Conservation (phyloP, 2,888 invertebrate species). For the Esperia sulphurella region DNA sequence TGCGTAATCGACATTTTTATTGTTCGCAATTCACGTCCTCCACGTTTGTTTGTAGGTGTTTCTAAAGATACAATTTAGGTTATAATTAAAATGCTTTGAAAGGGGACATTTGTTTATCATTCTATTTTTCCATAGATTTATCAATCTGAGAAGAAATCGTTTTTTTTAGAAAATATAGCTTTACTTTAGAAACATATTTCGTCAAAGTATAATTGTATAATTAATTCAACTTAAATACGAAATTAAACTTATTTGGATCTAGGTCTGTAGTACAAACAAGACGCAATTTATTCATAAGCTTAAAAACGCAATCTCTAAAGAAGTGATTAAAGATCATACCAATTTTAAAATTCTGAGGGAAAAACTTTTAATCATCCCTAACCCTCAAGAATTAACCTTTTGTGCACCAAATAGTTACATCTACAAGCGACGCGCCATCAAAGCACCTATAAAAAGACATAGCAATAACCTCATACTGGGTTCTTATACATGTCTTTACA, state of each 20-base stretch:
- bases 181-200: too few species aligned
- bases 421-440: conserved; percentile 50
- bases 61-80: neutral
- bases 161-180: too few species aligned
- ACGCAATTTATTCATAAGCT: too few species aligned
- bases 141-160: too few species aligned
- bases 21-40: neutral
- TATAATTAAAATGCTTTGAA: too few species aligned
- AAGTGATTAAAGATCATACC: neutral
- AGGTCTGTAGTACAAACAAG: too few species aligned
- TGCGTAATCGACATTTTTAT: neutral
- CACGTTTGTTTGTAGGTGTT: neutral
- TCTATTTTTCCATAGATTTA: too few species aligned
- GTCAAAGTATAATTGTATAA: too few species aligned
- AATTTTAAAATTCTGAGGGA: neutral
- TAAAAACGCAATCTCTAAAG: too few species aligned
- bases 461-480: conserved; percentile 61
- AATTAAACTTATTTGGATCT: too few species aligned
- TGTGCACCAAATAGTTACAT: conserved; percentile 42
- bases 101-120: too few species aligned
- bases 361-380: conserved; percentile 28
- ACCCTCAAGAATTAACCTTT: conserved; percentile 28
- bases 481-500: conserved; percentile 47
- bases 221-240: too few species aligned
- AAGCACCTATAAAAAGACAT: conserved; percentile 40